Percentiles rank a stretch among this genome's conserved stretches.
Evolutionary conservation across 2,888 invertebrate genomes (phyloP).

Genomic region (Galeruca laticollis): DNA sequence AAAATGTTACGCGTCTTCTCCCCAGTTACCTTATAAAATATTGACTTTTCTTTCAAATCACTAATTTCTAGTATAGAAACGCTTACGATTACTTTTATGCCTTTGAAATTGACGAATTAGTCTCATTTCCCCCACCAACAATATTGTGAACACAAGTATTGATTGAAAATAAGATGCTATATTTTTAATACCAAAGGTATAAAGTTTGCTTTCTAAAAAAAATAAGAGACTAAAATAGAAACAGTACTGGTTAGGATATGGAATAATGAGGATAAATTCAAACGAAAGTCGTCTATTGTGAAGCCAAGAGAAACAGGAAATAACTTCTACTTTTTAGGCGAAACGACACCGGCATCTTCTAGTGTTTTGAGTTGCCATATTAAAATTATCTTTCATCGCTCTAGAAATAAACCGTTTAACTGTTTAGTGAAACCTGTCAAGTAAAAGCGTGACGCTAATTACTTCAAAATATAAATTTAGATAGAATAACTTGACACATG

Average conservation of each 20-base stretch:
- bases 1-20: too few species aligned
- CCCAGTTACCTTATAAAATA: too few species aligned
- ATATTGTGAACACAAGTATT: too few species aligned
- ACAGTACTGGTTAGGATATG: not conserved
- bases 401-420: conserved; percentile 60
- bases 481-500: conserved; percentile 46
- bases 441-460: conserved; percentile 60
- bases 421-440: conserved; percentile 59
- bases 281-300: conserved; percentile 10
- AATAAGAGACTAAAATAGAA: not conserved
- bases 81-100: too few species aligned
- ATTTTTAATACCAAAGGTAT: too few species aligned
- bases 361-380: conserved; percentile 58
- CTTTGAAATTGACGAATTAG: too few species aligned
- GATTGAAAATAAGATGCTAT: too few species aligned
- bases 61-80: too few species aligned
- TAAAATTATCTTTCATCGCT: conserved; percentile 60
- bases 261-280: not conserved
- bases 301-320: conserved; percentile 50
- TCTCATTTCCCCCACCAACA: too few species aligned
- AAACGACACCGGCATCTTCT: conserved; percentile 33
- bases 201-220: too few species aligned
- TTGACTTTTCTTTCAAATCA: too few species aligned
- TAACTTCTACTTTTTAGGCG: conserved; percentile 46
- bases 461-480: conserved; percentile 52